Evolutionary conservation across 2,113 vertebrate genomes (phyloP), one percentile per base, ranked within the genome.

Genomic region (Pelecanoides urinatrix): DNA sequence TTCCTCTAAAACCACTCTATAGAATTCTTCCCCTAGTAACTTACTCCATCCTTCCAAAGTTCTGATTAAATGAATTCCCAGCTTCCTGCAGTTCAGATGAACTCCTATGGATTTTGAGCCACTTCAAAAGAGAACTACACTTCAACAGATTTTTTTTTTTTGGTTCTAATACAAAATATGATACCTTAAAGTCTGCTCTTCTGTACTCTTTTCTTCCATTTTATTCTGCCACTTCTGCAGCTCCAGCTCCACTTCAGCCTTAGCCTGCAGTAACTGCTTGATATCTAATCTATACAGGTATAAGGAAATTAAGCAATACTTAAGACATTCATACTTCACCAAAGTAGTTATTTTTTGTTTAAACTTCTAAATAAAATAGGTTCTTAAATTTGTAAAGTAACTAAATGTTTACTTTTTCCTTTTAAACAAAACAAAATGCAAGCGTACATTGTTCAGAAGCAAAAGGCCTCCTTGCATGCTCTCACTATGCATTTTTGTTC

Each of bases 251-350:
- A 98, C 13, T 67, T 98, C 91, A 20, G 98, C 93, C 88, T 97
- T 98, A 47, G 97, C 97, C 66, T 96, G 94, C n/a, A 95, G 97
- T 65, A 98, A 80, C 93, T 97, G 97, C 76, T 92, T 97, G n/a
- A 98, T 45, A 61, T 99, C 98, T 72, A 97, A 90, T 7, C 99
- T 99, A 94, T 20, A 96, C 38, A 96, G 23, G 68, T 36, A 17
- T 26, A 94, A 75, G 38, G 23, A 91, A 56, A 67, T 36, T 55
- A 65, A 81, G 53, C 15, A 9, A 49, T 12, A 59, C 12, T 52
- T 50, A 14, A 40, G 21, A 36, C 25, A 42, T 11, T 45, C 34
- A 40, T 6, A 25, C 8, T 66, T 77, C 34, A 74, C 10, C 3
- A 8, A 47, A 71, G 45, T 10, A 44, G 56, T 49, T 58, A 7